phyloP scores from a whole-genome alignment of 2,888 invertebrate species.

The Lithophane leautieri region DNA sequence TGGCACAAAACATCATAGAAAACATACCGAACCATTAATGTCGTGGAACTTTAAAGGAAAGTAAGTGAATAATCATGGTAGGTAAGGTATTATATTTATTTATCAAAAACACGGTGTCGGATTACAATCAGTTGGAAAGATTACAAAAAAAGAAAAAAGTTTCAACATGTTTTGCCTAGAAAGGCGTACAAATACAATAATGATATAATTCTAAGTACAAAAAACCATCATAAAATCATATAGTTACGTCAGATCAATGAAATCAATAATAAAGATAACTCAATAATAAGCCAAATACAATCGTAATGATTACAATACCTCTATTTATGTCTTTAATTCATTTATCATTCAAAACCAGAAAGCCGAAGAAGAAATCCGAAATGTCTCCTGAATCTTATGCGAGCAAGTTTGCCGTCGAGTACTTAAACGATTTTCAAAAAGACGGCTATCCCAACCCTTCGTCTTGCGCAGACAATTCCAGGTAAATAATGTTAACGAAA shows the following conservation, averaged over 20 bases:
- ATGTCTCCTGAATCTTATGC: constrained; percentile 79
- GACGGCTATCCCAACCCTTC: constrained; percentile 73
- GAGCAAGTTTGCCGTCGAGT: constrained; percentile 77
- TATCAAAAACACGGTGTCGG: no score
- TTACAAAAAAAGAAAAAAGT: no score
- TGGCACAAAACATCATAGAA: constrained; percentile 67
- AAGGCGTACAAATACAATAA: no score
- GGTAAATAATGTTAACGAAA: constrained; percentile 69
- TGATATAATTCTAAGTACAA: no score
- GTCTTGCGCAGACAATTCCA: constrained; percentile 81
- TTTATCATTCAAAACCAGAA: constrained; percentile 66
- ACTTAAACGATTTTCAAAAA: constrained; percentile 71
- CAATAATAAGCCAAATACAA: not conserved
- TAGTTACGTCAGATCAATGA: no score
- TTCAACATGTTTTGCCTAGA: no score
- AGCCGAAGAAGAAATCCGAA: constrained; percentile 77
- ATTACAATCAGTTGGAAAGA: no score
- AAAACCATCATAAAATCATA: no score
- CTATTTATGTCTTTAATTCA: not conserved
- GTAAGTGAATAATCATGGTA: constrained; percentile 71
- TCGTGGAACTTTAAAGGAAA: constrained; percentile 83
- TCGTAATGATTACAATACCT: not conserved
- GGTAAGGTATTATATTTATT: no score
- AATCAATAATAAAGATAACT: no score
- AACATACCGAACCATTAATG: constrained; percentile 76